Percentiles rank a stretch among this genome's conserved stretches.
Evolutionary conservation across 2,888 invertebrate species (phyloP).

Genomic region (Pristionchus japonicus): DNA sequence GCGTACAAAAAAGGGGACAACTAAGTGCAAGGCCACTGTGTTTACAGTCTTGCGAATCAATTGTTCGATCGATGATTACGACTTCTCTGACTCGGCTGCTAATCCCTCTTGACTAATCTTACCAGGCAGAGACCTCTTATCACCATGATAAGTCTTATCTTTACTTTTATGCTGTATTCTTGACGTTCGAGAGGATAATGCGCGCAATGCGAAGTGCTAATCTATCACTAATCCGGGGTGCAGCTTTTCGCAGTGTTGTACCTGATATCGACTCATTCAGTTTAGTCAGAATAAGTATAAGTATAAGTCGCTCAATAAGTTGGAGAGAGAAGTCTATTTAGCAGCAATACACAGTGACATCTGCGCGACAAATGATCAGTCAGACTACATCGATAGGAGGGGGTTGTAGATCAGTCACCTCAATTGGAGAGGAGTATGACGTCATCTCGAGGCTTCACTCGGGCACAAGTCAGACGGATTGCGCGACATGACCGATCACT

Average conservation of each 20-base stretch:
- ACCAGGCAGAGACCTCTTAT: background rate
- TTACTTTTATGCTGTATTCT: slow-evolving; percentile 4
- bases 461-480: slow-evolving; percentile 19
- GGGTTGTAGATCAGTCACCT: slow-evolving; percentile 11
- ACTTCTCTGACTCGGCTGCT: background rate
- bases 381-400: background rate
- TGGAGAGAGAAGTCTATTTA: background rate
- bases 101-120: slow-evolving; percentile 28
- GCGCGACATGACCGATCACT: slow-evolving; percentile 33
- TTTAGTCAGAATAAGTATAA: background rate
- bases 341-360: background rate
- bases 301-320: background rate
- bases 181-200: background rate
- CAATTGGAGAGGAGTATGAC: background rate
- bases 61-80: slow-evolving; percentile 23
- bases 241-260: slow-evolving; percentile 8
- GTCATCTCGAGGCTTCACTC: slow-evolving; percentile 4
- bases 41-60: background rate
- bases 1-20: background rate
- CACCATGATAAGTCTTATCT: slow-evolving; percentile 19
- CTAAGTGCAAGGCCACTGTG: slow-evolving; percentile 3
- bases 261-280: background rate
- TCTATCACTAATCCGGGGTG: slow-evolving; percentile 12
- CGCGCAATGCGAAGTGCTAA: background rate
- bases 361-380: slow-evolving; percentile 23